These are phyloP conservation scores for Lampris incognitus DNA, from an alignment of 2,113 vertebrate genomes.

Conservation along the genomic window DNA sequence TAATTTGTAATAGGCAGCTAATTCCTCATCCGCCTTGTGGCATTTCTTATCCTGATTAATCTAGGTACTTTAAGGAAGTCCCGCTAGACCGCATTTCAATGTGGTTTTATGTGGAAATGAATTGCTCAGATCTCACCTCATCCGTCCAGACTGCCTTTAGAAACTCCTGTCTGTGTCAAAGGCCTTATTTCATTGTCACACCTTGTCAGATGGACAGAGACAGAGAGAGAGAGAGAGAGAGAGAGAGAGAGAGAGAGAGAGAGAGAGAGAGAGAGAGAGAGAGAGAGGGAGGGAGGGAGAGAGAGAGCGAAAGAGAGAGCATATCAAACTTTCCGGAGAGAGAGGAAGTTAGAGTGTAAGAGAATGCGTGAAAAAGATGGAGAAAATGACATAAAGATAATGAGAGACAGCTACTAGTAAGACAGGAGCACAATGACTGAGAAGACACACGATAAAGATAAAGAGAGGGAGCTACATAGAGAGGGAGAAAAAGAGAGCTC, in stretches of 20 bases:
- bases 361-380: no score
- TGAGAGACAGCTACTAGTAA: no score
- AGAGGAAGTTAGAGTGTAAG: no score
- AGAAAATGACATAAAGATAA: no score
- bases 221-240: background rate
- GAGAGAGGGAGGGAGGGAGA: background rate
- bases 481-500: no score
- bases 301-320: background rate
- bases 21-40: no score
- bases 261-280: background rate
- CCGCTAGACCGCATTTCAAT: constrained; percentile 6
- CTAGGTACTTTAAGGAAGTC: constrained; percentile 1
- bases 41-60: background rate
- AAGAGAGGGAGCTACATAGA: no score
- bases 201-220: background rate
- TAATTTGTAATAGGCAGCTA: background rate
- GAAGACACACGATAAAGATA: no score
- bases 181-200: no score
- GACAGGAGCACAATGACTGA: no score
- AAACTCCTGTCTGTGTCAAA: background rate
- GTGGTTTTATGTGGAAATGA: constrained; percentile 61
- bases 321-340: no score
- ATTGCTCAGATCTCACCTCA: constrained; percentile 4
- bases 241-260: background rate
- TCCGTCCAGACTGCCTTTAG: constrained; percentile 12